phyloP scores from a whole-genome alignment of 2,888 invertebrate genomes.

The Octodonta nipae region DNA sequence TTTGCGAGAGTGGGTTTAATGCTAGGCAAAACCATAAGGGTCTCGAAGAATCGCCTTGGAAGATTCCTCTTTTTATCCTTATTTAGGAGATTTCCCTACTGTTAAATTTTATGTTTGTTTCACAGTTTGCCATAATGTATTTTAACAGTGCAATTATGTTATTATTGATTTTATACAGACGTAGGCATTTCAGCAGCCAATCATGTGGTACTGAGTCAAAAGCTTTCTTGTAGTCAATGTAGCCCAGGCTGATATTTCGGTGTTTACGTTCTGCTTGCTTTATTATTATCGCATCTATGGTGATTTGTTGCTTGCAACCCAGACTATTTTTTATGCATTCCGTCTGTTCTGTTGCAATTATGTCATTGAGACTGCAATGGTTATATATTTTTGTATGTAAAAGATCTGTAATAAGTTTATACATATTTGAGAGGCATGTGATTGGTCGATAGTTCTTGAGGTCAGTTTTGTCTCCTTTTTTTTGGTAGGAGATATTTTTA shows the following conservation, averaged over 20 bases:
- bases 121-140: no score
- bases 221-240: neutral
- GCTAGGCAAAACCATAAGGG: no score
- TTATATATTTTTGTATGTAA: no score
- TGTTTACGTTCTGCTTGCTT: neutral
- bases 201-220: neutral
- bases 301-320: neutral
- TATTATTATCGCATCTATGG: neutral
- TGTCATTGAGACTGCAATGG: no score
- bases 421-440: conserved; percentile 3
- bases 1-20: no score
- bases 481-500: no score
- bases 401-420: conserved; percentile 2
- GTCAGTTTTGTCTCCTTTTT: neutral
- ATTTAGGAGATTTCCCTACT: no score
- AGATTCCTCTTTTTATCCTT: no score
- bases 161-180: neutral
- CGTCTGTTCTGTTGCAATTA: neutral
- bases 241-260: neutral
- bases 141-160: neutral
- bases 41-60: no score
- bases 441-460: conserved; percentile 4
- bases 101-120: no score
- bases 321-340: neutral
- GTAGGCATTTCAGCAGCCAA: neutral